Evolutionary conservation across 92 coral and sea anemone genomes (phyloP), one percentile per base, ranked within the genome.

Genomic region (Desmophyllum pertusum): DNA sequence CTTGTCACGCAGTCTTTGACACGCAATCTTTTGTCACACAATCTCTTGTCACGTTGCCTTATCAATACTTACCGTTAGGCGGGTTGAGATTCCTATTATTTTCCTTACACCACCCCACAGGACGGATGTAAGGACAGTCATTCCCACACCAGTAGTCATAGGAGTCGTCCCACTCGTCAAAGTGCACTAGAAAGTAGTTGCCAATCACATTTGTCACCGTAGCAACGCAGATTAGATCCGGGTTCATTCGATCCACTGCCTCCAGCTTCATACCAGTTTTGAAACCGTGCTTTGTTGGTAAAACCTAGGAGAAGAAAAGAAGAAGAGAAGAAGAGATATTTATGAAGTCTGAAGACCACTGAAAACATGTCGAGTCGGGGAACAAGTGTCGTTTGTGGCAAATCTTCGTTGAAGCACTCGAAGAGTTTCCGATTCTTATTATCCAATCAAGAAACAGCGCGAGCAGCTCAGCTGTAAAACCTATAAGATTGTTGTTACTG

Each of bases 131-230:
- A 0, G 99, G 99, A 52, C 98, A 97, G 64, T 95, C 97, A 50
- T 93, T 95, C 37, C 89, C 93, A 83, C 99, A 97, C 99, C 99
- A 97, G 90, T 97, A 97, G 90, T 97, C 99, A 52, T 97, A 97
- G 52, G 99, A 95, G 68, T 97, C 99, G 70, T 97, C 99, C 99
- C 99, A 97, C 86, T 97, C 99, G 46, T 97, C 99, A 83, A 97
- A 97, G 70, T 97, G 99, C 37, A 97, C 99, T 36, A 95, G 88
- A 38, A 97, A 95, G 51, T 95, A 92, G 87, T 95, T 91, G 69
- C 98, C 99, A 91, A 97, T 95, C 85, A 97, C 99, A 68, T 97
- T 97, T 33, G 99, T 97, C 31, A 97, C 99, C 73, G 99, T 94
- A 45, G 98, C 98, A 73, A 97, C 99, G 69, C 99, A 97, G 83